Evolutionary conservation across 2,888 invertebrate genomes (phyloP), one percentile per base, ranked within the genome.

Genomic region (Clostera curtula): DNA sequence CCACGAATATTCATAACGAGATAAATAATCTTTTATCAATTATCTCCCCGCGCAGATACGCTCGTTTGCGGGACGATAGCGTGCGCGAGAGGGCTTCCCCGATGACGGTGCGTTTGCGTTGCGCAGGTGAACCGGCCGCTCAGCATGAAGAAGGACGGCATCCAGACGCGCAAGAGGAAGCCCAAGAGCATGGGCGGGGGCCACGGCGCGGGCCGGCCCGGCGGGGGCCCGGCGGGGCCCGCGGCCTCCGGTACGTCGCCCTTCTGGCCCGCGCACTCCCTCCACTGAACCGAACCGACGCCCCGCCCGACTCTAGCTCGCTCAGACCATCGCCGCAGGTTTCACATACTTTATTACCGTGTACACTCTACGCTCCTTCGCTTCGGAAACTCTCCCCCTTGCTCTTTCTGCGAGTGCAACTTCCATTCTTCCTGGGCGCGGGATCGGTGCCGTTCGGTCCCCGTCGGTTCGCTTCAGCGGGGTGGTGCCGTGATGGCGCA

Each of bases 101-200:
- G 63, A 52, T 31, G 43, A 40, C 34, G 36, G 40, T 34, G 37
- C 19, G 10, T 25, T 18, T 26, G 9, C 28, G 24, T 7, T 3
- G 18, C 64, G 41, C 86, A 96, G 96, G 93, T 96, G 35, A 93
- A 93, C 73, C 91, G 98, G 44, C 98, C 98, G 27, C 85, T 95
- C 50, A 95, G 96, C 52, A 98, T 98, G 98, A 98, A 97, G 80
- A 98, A 98, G 79, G 98, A 98, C 48, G 97, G 97, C 23, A 98
- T 98, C 62, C 98, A 98, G 83, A 97, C 97, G 27, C 87, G 98
- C 41, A 98, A 98, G 74, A 88, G 98, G 37, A 97, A 98, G 65
- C 93, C 93, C 21, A 93, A 93, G 75, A 89, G 79, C 59, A 77
- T 82, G 76, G 77, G 82, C 38, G 71, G 72, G 20, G 72, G 61